Percentiles rank a stretch among this genome's conserved stretches.
phyloP scores from a whole-genome alignment of 1,140 invertebrate genomes.

The Halictus rubicundus region DNA sequence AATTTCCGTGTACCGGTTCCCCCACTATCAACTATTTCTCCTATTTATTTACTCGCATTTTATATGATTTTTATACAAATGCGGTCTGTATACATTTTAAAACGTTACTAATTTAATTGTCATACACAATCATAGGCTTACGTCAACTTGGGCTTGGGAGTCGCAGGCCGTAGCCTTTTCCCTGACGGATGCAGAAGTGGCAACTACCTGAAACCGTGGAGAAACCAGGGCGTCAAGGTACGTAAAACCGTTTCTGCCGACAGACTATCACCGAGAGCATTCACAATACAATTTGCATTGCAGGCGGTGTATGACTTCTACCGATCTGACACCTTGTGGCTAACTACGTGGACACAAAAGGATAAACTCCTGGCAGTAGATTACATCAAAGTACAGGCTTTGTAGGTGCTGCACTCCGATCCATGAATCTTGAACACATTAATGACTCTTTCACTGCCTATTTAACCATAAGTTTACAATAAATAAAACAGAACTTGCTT shows the following conservation, averaged over 20 bases:
- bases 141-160: constrained; percentile 86
- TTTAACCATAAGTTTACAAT: no score
- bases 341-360: constrained; percentile 82
- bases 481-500: no score
- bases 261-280: background rate
- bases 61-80: no score
- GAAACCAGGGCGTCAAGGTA: constrained; percentile 80
- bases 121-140: constrained; percentile 84
- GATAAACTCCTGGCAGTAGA: constrained; percentile 83
- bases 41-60: no score
- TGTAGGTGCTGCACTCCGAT: constrained; percentile 70
- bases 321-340: constrained; percentile 80
- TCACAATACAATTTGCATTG: constrained; percentile 33
- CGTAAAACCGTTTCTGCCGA: background rate
- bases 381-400: constrained; percentile 83
- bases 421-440: background rate
- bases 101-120: background rate
- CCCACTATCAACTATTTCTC: no score
- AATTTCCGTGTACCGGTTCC: no score
- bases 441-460: no score
- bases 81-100: background rate
- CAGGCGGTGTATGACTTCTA: constrained; percentile 81
- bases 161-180: constrained; percentile 88
- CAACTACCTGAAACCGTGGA: constrained; percentile 85
- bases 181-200: constrained; percentile 80